Conservation (phyloP, 2,888 invertebrate species). For the Auanema sp. region DNA sequence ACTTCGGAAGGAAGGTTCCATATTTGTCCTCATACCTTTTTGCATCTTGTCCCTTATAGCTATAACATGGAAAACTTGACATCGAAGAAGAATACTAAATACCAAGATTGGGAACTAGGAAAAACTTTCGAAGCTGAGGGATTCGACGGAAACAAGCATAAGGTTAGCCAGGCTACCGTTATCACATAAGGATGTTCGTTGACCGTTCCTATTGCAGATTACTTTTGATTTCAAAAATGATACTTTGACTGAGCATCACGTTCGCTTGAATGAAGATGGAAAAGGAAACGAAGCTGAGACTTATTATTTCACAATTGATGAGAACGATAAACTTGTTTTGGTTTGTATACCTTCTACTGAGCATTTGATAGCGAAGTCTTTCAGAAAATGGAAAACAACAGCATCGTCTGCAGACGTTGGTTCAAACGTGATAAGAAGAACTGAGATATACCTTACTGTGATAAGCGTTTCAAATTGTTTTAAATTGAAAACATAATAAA, state of each 20-base stretch:
- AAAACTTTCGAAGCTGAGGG: conserved; percentile 59
- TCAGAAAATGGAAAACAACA: conserved; percentile 59
- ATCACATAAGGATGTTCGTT: not conserved
- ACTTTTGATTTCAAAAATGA: conserved; percentile 52
- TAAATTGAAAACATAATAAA: too few relatives aligned
- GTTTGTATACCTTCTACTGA: conserved; percentile 16
- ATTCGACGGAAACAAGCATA: conserved; percentile 56
- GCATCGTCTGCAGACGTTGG: conserved; percentile 56
- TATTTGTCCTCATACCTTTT: not conserved
- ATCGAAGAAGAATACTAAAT: conserved; percentile 53
- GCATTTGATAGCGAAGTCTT: conserved; percentile 18
- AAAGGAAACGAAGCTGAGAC: conserved; percentile 44
- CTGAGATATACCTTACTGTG: too few relatives aligned
- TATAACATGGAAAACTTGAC: conserved; percentile 54
- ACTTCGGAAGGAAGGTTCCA: conserved; percentile 29
- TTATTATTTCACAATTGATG: conserved; percentile 57
- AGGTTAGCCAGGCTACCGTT: conserved; percentile 20
- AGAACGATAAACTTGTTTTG: conserved; percentile 54
- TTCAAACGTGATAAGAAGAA: conserved; percentile 48
- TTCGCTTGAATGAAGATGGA: conserved; percentile 57
- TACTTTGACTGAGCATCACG: conserved; percentile 53
- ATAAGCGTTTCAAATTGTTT: too few relatives aligned
- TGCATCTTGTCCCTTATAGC: conserved; percentile 14
- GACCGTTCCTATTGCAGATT: conserved; percentile 39
- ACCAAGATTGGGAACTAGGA: conserved; percentile 52